These are phyloP conservation scores for Camponotus fellah DNA, from an alignment of 2,888 invertebrate genomes.

Conservation along the genomic window DNA sequence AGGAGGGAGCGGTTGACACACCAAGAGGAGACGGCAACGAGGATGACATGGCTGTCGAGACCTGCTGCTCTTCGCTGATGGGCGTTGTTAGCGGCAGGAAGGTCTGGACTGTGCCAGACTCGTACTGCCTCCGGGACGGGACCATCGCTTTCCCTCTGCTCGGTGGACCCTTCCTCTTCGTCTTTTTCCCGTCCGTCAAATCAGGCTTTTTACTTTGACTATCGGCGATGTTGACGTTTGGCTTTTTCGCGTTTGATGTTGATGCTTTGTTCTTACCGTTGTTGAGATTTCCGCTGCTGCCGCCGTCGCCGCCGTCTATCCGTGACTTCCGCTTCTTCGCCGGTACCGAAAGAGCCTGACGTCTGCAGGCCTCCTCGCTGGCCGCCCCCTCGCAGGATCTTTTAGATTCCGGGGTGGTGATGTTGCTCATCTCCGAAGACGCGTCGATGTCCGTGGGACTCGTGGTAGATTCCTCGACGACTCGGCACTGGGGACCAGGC, in stretches of 20 bases:
- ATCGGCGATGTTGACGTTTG: constrained; percentile 71
- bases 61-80: constrained; percentile 46
- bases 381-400: constrained; percentile 81
- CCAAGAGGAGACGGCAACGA: constrained; percentile 74
- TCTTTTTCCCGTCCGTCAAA: constrained; percentile 77
- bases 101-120: constrained; percentile 63
- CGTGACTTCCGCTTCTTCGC: constrained; percentile 85
- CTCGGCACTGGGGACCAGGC: constrained; percentile 78
- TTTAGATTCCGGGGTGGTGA: constrained; percentile 73
- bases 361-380: constrained; percentile 80
- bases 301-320: constrained; percentile 80
- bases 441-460: constrained; percentile 42
- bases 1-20: constrained; percentile 69
- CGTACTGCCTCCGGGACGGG: constrained; percentile 71
- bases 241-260: constrained; percentile 73
- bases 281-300: constrained; percentile 56
- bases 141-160: constrained; percentile 61
- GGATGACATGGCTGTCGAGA: constrained; percentile 67
- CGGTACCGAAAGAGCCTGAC: constrained; percentile 78
- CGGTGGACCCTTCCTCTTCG: constrained; percentile 71
- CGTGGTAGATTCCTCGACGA: constrained; percentile 40
- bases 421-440: constrained; percentile 21
- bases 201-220: constrained; percentile 77
- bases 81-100: constrained; percentile 66
- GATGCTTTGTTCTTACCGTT: constrained; percentile 72